Base-by-base conservation (phyloP, 2,113 vertebrate genomes). In the Equus przewalskii region DNA sequence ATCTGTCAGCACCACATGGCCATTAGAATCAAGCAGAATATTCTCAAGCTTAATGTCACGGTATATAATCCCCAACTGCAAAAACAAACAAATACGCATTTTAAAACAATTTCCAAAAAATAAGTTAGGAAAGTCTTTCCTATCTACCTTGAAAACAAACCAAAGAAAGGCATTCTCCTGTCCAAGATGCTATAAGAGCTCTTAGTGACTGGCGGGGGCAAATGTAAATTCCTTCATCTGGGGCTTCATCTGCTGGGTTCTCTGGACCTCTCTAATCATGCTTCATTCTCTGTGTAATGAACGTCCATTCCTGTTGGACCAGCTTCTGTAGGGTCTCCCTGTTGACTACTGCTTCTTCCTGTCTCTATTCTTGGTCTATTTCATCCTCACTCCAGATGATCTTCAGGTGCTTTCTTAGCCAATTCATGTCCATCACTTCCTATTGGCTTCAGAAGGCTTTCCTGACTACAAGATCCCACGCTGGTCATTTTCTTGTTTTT, bases 31-130 rank as follows among this genome's bases (percentile, higher is more conserved):
- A 24, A 99, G 98, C 0, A 99, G 99, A 98, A 99, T 99, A 98
- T 99, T 99, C 98, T 99, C 99, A 98, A 99, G 99, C 98, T 99
- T 99, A 98, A 99, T 99, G 98, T 99, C 99, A 93, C 99, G 99
- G 97, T 99, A 99, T 97, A 99, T 99, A 96, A 99, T 99, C 67
- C 99, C 99, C 97, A 99, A 98, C 99, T 99, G 98, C 72, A 90
- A 97, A 98, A 97, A 97, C 72, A 96, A 97, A 96, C 83, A 98
- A 98, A 98, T 21, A 97, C 4, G 84, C 96, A 64, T 91, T 28
- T 96, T 85, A 97, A 94, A 97, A 97, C 67, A 67, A 62, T 92
- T 98, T 97, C n/a, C n/a, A 97, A 95, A 96, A 65, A 89, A 36
- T 60, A 16, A 64, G 78, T 79, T n/a, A 93, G 33, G 46, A 91